Conservation (phyloP, 2,888 invertebrate genomes). For the Mayetiola destructor region DNA sequence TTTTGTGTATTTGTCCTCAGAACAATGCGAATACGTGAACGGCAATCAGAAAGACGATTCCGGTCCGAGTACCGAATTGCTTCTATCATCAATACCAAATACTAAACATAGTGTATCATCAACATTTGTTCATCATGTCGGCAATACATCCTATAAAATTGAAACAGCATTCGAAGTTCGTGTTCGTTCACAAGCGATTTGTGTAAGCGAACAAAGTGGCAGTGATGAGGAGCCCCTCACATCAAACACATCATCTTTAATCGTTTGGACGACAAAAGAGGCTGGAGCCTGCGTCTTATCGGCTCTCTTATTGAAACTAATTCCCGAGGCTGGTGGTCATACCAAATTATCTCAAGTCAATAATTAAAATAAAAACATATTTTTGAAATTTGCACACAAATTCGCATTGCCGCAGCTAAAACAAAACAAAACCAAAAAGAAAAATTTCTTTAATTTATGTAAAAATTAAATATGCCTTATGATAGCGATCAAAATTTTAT, state of each 20-base stretch:
- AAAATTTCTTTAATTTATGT: too few relatives aligned
- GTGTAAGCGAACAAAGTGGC: conserved; percentile 20
- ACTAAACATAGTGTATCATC: conserved; percentile 17
- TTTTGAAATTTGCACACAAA: too few relatives aligned
- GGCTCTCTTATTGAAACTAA: conserved; percentile 25
- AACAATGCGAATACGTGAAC: conserved; percentile 12
- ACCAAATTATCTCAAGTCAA: too few relatives aligned
- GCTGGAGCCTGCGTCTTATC: conserved; percentile 35
- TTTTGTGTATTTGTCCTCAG: background rate
- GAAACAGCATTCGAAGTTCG: conserved; percentile 34
- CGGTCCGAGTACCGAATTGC: conserved; percentile 30
- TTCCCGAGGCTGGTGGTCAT: background rate
- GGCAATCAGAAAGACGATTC: conserved; percentile 27
- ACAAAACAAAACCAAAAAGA: too few relatives aligned
- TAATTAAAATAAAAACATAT: too few relatives aligned
- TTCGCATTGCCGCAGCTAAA: too few relatives aligned
- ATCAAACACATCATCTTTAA: background rate
- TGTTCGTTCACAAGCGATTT: conserved; percentile 32
- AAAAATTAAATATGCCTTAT: too few relatives aligned
- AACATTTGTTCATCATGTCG: conserved; percentile 22
- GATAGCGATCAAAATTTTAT: too few relatives aligned
- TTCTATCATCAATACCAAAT: conserved; percentile 32
- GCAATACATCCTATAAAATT: conserved; percentile 29
- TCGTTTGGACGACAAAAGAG: conserved; percentile 34
- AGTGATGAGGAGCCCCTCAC: background rate